Base-by-base conservation (phyloP, 2,113 vertebrate genomes). In the Phocoena sinus region DNA sequence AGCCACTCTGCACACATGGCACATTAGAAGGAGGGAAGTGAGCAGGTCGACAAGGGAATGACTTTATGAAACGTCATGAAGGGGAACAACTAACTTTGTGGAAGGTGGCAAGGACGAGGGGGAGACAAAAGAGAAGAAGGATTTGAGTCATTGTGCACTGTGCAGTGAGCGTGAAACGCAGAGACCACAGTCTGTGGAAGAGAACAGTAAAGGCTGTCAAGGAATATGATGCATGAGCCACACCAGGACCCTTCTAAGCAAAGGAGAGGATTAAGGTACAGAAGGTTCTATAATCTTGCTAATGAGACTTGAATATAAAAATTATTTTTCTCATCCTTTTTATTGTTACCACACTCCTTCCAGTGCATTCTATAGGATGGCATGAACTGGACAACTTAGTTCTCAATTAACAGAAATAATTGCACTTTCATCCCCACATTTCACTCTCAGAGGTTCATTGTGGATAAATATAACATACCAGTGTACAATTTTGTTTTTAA, bases 1-100 rank as follows among this genome's bases (percentile, higher is more conserved):
- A n/a, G 28, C 9, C 6, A 8, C 36, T 81, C 28, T 5, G 12
- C 36, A 36, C 21, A 6, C 1, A 0, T 0, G 7, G 38, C 21
- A 36, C 13, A 20, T 15, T 82, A 20, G 14, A 82, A 23, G 17
- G 38, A 44, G 9, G 44, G 56, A 47, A 44, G 25, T 5, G 6
- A 71, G 44, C 65, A 73, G 6, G 6, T 3, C 33, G 68, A 77
- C 17, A 44, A 71, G 21, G 20, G 4, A 88, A 26, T 68, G 53
- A 36, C n/a, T n/a, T 63, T 47, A 9, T 63, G 21, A 65, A 58
- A 76, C 3, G 0, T 41, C 25, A 7, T 11, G 4, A 44, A 23
- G 44, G 67, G 56, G 33, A 47, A 53, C 26, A 18, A 0, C 25
- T 65, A 12, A 0, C 38, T 71, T 65, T 44, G 26, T 44, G 56